Conservation (phyloP, 2,113 vertebrate genomes). For the Limnothrissa miodon region DNA sequence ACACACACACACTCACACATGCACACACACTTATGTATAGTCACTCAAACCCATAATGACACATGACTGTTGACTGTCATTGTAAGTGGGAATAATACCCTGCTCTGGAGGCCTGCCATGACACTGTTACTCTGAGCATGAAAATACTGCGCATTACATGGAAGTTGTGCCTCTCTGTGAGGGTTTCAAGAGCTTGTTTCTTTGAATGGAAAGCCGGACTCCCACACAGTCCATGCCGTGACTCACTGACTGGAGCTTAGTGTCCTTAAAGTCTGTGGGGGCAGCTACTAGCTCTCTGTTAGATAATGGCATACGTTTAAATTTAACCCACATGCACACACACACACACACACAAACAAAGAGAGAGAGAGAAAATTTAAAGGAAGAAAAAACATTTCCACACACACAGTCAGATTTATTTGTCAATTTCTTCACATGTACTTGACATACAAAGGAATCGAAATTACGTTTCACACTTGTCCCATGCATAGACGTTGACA, state of each 20-base stretch:
- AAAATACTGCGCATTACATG: neutral
- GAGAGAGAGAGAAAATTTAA: neutral
- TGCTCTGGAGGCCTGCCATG: neutral
- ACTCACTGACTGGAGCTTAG: slow-evolving; percentile 40
- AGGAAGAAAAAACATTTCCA: too few species aligned
- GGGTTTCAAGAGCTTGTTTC: slow-evolving; percentile 33
- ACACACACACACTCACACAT: too few species aligned
- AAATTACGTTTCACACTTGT: too few species aligned
- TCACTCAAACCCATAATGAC: neutral
- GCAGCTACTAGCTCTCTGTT: slow-evolving; percentile 22
- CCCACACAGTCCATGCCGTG: slow-evolving; percentile 36
- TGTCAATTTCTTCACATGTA: too few species aligned
- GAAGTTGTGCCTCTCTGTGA: neutral
- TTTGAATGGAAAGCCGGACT: slow-evolving; percentile 42
- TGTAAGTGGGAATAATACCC: neutral
- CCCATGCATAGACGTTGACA: too few species aligned
- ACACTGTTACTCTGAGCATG: neutral
- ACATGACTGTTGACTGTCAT: neutral
- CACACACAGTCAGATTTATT: neutral
- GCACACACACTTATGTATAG: too few species aligned
- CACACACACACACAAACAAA: neutral
- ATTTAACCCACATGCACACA: slow-evolving; percentile 15
- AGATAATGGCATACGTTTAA: slow-evolving; percentile 12
- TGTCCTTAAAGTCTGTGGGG: slow-evolving; percentile 35
- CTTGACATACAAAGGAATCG: too few species aligned